Percentiles rank a stretch among this genome's conserved stretches.
phyloP scores from a whole-genome alignment of 2,888 invertebrate genomes.

The Euphydryas editha region DNA sequence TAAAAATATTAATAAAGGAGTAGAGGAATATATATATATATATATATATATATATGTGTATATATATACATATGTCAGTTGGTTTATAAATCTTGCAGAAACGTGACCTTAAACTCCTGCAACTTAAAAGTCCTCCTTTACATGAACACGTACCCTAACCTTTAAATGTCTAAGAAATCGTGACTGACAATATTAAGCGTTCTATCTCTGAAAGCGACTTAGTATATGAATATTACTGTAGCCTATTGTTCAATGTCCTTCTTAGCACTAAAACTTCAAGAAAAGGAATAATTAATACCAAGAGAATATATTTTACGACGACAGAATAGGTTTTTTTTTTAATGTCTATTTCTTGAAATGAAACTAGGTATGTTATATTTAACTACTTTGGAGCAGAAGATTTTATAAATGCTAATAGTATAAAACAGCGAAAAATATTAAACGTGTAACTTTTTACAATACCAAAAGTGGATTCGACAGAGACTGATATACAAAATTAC shows the following conservation, averaged over 20 bases:
- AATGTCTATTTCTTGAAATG: background rate
- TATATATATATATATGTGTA: too few species aligned
- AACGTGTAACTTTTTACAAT: background rate
- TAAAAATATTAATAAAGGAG: too few species aligned
- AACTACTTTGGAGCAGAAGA: background rate
- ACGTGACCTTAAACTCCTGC: slow-evolving; percentile 17
- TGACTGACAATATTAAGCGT: slow-evolving; percentile 31
- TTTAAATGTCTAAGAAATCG: slow-evolving; percentile 32
- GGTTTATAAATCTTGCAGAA: background rate
- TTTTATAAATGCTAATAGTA: background rate
- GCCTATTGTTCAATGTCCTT: background rate
- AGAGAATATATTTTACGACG: background rate
- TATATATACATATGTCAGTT: background rate
- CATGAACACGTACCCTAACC: slow-evolving; percentile 25
- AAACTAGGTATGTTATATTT: background rate
- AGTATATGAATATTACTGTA: background rate
- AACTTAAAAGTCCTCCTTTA: slow-evolving; percentile 18
- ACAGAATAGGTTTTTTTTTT: background rate
- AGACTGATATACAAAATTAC: too few species aligned
- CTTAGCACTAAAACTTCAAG: slow-evolving; percentile 1
- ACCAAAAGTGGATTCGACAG: too few species aligned
- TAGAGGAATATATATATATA: too few species aligned
- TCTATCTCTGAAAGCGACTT: slow-evolving; percentile 18
- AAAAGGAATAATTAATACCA: background rate
- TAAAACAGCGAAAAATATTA: background rate